Conservation (phyloP, 2,113 vertebrate genomes). For the Eira barbara region DNA sequence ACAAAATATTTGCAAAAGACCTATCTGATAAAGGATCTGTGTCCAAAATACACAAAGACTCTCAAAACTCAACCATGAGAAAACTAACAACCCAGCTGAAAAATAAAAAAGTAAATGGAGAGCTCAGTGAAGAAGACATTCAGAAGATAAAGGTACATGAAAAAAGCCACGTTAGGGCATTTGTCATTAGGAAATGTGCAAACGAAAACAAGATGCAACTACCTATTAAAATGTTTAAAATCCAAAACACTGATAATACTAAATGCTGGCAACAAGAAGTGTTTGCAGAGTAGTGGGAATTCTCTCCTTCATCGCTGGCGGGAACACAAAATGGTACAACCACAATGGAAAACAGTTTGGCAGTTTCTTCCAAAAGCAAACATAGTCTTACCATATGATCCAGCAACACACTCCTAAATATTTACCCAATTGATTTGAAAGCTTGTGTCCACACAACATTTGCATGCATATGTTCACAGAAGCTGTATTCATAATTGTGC, state of each 20-base stretch:
- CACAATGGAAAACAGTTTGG: not conserved
- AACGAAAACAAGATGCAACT: not conserved
- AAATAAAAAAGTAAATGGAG: not conserved
- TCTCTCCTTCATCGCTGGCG: not conserved
- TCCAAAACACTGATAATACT: not conserved
- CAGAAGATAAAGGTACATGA: not conserved
- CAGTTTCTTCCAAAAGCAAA: not conserved
- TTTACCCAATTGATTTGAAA: not conserved
- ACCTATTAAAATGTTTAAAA: not conserved
- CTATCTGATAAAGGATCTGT: not conserved
- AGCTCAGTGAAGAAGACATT: not conserved
- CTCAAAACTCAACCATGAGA: not conserved
- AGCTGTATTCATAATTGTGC: not conserved
- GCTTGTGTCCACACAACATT: not conserved
- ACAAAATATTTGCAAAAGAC: not conserved
- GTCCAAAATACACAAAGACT: not conserved
- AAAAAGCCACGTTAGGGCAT: not conserved
- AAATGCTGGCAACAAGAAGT: not conserved
- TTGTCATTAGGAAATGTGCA: not conserved
- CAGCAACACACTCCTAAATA: not conserved
- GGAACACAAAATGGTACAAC: not conserved
- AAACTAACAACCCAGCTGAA: not conserved
- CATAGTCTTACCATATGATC: not conserved
- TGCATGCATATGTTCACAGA: not conserved
- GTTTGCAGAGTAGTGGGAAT: not conserved